Conservation (phyloP, 2,797 vertebrate genomes). For the Mus caroli region DNA sequence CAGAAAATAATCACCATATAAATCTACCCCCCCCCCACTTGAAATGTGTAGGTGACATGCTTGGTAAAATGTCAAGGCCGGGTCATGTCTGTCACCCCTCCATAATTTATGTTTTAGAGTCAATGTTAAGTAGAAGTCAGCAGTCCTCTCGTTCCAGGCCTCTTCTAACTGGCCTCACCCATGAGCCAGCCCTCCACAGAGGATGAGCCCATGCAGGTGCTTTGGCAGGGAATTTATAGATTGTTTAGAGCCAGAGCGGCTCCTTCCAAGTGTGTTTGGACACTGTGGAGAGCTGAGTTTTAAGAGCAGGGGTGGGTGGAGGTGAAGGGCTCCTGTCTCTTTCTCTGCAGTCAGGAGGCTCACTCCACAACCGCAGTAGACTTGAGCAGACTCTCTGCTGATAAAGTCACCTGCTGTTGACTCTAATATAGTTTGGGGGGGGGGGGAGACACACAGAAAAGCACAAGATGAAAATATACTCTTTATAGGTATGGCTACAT, state of each 20-base stretch:
- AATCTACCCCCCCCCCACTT: not conserved
- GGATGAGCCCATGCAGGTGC: not conserved
- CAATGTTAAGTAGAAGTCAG: constrained; percentile 33
- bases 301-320: constrained; percentile 1
- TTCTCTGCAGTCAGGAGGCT: not conserved
- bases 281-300: constrained; percentile 24
- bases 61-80: constrained; percentile 41
- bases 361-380: not conserved
- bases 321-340: not conserved
- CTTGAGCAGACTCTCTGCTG: constrained; percentile 40
- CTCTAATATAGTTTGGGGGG: not conserved
- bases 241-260: constrained; percentile 29
- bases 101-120: constrained; percentile 42
- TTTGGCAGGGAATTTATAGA: constrained; percentile 10
- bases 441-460: not conserved
- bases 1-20: not conserved
- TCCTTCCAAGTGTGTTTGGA: constrained; percentile 60
- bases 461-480: not conserved
- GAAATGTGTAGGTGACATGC: not conserved
- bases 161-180: constrained; percentile 38
- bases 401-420: not conserved
- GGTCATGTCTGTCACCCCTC: not conserved
- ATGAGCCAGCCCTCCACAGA: constrained; percentile 27
- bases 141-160: constrained; percentile 38
- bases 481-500: not conserved